Base-by-base conservation (phyloP, 1,140 invertebrate species). In the Bilobella aurantiaca region DNA sequence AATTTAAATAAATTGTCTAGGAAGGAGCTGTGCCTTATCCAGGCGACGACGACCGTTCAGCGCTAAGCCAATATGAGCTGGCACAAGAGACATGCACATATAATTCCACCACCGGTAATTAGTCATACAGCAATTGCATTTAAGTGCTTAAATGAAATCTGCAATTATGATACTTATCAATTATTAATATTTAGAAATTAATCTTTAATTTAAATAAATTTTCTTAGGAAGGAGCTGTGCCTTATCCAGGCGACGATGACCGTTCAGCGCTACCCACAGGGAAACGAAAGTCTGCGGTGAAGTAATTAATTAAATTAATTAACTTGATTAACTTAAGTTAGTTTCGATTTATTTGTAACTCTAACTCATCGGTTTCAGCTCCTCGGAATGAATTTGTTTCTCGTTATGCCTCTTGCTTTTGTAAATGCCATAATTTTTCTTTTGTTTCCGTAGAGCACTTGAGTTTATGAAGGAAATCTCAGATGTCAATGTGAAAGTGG, bases 11-110 rank as follows among this genome's bases (percentile, higher is more conserved):
- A 42, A 42, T 42, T 42, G 8, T 42, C 34, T 42, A 42, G 34
- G 18, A 42, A 42, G 8, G 18, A 12, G 18, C 18, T 42, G 8
- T 42, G 8, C 34, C 34, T 18, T 8, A 42, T 18, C 8, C 18
- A 42, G 34, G 8, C 34, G 34, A 8, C 8, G 34, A 18, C 8
- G 34, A 42, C n/a, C n/a, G n/a, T n/a, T n/a, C n/a, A 42, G 34
- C 34, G 34, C 8, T 42, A 12, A 18, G 34, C 69, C 14, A 71
- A 66, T 37, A 31, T 68, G 3, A 16, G 21, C 3, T 62, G 58
- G 56, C 69, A 71, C 30, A 63, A 62, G 25, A 66, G 30, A n/a
- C 21, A 49, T 30, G 5, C 5, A 29, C 25, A 42, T 42, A 8
- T 12, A 42, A 42, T 42, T 8, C 34, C 34, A 12, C 8, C 34